Percentiles rank a stretch among this genome's conserved stretches.
Conservation (phyloP, 1,140 invertebrate species). For the Neoseiulus cucumeris region DNA sequence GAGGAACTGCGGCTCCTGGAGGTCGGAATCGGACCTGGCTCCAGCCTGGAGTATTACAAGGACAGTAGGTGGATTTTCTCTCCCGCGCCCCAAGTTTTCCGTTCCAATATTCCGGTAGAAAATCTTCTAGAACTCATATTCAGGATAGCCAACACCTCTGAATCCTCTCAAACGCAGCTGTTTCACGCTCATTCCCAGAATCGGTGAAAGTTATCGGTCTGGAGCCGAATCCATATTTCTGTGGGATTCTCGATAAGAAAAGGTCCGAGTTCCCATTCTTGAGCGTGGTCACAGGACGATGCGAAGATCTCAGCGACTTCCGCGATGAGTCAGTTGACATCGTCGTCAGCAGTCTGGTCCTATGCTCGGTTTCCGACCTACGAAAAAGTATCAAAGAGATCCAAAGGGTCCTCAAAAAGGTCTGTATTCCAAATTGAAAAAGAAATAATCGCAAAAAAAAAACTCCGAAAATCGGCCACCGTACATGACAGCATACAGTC, state of each 20-base stretch:
- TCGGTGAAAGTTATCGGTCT: background rate
- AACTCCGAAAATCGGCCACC: too few species aligned
- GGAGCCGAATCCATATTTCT: background rate
- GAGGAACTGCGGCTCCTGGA: slow-evolving; percentile 10
- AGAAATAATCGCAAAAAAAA: too few species aligned
- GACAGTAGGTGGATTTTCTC: background rate
- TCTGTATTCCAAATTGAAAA: too few species aligned
- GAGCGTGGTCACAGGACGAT: slow-evolving; percentile 20
- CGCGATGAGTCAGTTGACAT: slow-evolving; percentile 23
- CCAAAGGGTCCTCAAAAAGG: slow-evolving; percentile 21
- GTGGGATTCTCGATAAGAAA: background rate
- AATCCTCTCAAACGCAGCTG: background rate
- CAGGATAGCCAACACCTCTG: background rate
- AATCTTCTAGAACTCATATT: background rate
- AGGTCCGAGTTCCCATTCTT: background rate
- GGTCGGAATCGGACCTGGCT: slow-evolving; percentile 17
- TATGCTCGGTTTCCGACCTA: slow-evolving; percentile 23
- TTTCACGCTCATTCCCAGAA: too few species aligned
- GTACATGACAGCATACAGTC: too few species aligned
- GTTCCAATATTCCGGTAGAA: too few species aligned
- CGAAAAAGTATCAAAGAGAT: slow-evolving; percentile 22
- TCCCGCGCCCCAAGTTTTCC: background rate
- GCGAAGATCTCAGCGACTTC: slow-evolving; percentile 24
- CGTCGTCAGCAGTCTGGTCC: slow-evolving; percentile 24
- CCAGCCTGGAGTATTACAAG: slow-evolving; percentile 15